phyloP scores from a whole-genome alignment of 1,140 invertebrate genomes.

The Drosophila takahashii region DNA sequence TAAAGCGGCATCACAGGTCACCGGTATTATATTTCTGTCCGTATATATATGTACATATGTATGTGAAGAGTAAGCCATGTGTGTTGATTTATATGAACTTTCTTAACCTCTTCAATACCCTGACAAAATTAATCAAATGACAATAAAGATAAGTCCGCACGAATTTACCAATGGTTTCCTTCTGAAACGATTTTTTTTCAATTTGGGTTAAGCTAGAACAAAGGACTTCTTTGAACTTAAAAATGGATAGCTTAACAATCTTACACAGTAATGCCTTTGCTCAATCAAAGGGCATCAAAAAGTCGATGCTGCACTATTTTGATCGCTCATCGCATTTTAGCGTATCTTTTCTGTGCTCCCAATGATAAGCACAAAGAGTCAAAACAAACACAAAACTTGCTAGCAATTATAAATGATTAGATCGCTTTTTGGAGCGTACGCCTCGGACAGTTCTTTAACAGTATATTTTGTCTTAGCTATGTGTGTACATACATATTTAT shows the following conservation, averaged over 20 bases:
- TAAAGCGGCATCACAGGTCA: constrained; percentile 14
- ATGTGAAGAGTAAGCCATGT: constrained; percentile 4
- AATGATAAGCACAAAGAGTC: constrained; percentile 80
- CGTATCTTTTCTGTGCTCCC: constrained; percentile 60
- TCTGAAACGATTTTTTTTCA: too few species aligned
- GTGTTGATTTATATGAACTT: constrained; percentile 2
- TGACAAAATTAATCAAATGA: background rate
- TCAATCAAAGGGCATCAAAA: constrained; percentile 1
- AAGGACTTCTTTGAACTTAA: background rate
- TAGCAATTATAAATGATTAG: constrained; percentile 83
- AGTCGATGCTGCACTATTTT: background rate
- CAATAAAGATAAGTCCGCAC: background rate
- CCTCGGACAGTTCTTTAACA: constrained; percentile 73
- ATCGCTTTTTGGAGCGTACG: constrained; percentile 82
- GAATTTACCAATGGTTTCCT: background rate
- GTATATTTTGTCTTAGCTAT: constrained; percentile 64
- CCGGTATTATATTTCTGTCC: background rate
- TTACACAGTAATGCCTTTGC: background rate
- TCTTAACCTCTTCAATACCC: constrained; percentile 8
- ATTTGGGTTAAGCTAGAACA: too few species aligned
- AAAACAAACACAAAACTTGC: constrained; percentile 77
- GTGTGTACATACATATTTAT: constrained; percentile 3
- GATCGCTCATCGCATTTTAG: constrained; percentile 12
- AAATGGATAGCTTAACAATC: background rate
- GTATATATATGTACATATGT: background rate